A percentile compares a stretch with the other conserved stretches of the same genome.
Conservation (phyloP, 2,888 invertebrate species). For the Xestia xanthographa region DNA sequence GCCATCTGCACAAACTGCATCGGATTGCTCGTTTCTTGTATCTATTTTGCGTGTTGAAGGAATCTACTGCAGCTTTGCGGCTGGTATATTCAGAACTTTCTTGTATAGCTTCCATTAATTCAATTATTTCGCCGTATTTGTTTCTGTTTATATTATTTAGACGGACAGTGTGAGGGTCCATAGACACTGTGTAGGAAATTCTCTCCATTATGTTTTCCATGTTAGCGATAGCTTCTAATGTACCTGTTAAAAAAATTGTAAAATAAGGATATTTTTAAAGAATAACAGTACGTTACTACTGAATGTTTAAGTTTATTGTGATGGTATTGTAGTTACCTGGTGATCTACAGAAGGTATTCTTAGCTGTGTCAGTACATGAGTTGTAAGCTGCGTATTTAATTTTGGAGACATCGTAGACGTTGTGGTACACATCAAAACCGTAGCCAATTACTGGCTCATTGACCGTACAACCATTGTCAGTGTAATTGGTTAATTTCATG, state of each 20-base stretch:
- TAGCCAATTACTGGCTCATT: slow-evolving; percentile 73
- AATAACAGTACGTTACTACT: background rate
- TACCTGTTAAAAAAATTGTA: slow-evolving; percentile 72
- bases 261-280: background rate
- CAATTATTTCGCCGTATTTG: slow-evolving; percentile 71
- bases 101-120: slow-evolving; percentile 88
- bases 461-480: slow-evolving; percentile 85
- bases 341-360: slow-evolving; percentile 78
- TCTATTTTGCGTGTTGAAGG: slow-evolving; percentile 91
- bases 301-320: background rate
- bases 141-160: slow-evolving; percentile 85
- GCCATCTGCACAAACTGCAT: slow-evolving; percentile 91
- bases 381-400: slow-evolving; percentile 74
- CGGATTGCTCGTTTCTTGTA: slow-evolving; percentile 93
- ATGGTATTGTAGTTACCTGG: slow-evolving; percentile 72
- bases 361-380: slow-evolving; percentile 77
- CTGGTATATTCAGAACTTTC: slow-evolving; percentile 87
- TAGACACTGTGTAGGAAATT: slow-evolving; percentile 87
- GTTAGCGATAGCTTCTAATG: slow-evolving; percentile 84
- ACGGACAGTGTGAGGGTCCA: slow-evolving; percentile 90
- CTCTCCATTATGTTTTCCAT: slow-evolving; percentile 90
- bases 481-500: slow-evolving; percentile 84
- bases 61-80: slow-evolving; percentile 85
- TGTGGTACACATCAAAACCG: slow-evolving; percentile 65
- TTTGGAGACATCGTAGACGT: slow-evolving; percentile 75